These are phyloP conservation scores for Eospalax fontanierii DNA, from an alignment of 2,797 vertebrate genomes.

Conservation along the genomic window DNA sequence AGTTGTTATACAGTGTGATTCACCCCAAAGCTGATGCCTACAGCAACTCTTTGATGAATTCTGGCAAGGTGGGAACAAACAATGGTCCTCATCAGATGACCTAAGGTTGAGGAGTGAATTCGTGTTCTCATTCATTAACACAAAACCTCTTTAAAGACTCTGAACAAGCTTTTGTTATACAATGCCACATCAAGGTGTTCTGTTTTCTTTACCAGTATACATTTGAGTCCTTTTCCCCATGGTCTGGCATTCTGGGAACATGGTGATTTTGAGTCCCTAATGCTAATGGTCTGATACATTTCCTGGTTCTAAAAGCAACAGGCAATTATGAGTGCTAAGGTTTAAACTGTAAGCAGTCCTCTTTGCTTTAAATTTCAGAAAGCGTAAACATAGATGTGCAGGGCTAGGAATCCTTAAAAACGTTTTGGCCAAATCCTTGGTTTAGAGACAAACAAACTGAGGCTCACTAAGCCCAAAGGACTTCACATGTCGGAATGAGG, in stretches of 20 bases:
- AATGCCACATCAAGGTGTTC: neutral
- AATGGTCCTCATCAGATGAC: neutral
- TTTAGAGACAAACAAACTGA: neutral
- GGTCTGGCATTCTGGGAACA: neutral
- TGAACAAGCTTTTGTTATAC: neutral
- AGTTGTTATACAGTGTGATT: neutral
- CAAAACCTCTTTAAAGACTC: neutral
- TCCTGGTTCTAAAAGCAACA: neutral
- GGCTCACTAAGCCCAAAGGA: neutral
- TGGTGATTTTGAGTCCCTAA: constrained; percentile 19
- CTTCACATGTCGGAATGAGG: neutral
- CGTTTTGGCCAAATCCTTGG: neutral
- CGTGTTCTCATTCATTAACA: neutral
- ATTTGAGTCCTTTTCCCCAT: neutral
- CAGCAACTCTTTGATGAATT: neutral
- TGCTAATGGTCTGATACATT: neutral
- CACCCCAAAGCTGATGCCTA: neutral
- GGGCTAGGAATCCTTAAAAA: neutral
- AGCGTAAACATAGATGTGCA: neutral
- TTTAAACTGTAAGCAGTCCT: neutral
- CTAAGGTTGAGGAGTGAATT: neutral
- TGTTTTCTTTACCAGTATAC: neutral
- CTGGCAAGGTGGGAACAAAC: neutral
- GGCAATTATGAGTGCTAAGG: neutral
- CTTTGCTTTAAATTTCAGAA: constrained; percentile 1